Percentiles rank a stretch among this genome's conserved stretches.
These are phyloP conservation scores for Melanotaenia pygmaea DNA, from an alignment of 2,797 vertebrate species.

Conservation along the genomic window DNA sequence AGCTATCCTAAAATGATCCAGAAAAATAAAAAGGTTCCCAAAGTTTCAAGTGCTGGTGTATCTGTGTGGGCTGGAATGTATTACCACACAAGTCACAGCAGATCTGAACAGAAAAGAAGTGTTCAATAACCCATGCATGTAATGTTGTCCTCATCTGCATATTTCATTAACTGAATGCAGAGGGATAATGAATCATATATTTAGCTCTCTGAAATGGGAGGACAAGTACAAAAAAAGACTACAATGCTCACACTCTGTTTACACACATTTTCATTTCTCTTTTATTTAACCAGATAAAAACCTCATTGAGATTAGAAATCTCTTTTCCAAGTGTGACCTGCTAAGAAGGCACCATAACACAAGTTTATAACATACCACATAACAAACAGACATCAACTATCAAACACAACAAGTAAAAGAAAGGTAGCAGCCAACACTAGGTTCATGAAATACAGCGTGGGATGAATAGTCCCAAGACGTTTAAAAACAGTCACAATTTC, in stretches of 20 bases:
- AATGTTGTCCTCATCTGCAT: conserved; percentile 45
- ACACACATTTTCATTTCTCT: too few relatives aligned
- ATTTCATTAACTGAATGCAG: conserved; percentile 53
- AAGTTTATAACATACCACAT: background rate
- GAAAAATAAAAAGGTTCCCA: background rate
- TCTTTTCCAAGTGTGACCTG: background rate
- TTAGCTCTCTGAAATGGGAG: conserved; percentile 18
- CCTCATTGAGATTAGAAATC: too few relatives aligned
- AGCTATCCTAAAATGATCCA: background rate
- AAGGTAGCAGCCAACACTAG: too few relatives aligned
- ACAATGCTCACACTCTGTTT: background rate
- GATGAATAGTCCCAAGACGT: too few relatives aligned
- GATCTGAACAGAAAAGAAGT: conserved; percentile 10
- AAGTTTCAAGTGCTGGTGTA: background rate
- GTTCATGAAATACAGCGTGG: too few relatives aligned
- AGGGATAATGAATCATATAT: conserved; percentile 42
- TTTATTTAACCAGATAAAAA: too few relatives aligned
- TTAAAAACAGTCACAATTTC: too few relatives aligned
- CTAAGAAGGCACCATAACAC: background rate
- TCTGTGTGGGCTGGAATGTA: conserved; percentile 8
- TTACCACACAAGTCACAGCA: background rate
- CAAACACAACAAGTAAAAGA: too few relatives aligned
- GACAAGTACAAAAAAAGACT: background rate
- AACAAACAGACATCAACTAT: too few relatives aligned
- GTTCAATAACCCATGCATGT: conserved; percentile 50